Conservation (phyloP, 2,888 invertebrate species). For the Megamerina dolium region DNA sequence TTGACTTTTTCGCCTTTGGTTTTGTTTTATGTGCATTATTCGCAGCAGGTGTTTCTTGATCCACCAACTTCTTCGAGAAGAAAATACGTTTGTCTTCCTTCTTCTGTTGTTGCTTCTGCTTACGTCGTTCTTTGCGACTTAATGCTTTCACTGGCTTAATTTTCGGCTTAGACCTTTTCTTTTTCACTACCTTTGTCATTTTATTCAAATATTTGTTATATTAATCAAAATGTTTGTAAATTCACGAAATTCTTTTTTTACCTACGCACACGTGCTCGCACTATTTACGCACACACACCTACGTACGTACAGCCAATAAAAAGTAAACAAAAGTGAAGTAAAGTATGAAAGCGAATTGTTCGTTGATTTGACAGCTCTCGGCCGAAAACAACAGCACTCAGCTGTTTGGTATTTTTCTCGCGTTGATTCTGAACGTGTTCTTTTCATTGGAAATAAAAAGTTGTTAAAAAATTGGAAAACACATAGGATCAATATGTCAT, state of each 20-base stretch:
- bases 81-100: slow-evolving; percentile 52
- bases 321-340: background rate
- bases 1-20: slow-evolving; percentile 5
- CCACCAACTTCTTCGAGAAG: slow-evolving; percentile 37
- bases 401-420: too few species aligned
- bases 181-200: slow-evolving; percentile 28
- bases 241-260: background rate
- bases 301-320: too few species aligned
- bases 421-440: too few species aligned
- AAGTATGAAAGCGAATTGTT: too few species aligned
- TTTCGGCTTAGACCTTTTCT: slow-evolving; percentile 21
- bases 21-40: slow-evolving; percentile 14
- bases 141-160: slow-evolving; percentile 20
- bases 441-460: background rate
- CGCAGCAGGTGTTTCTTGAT: slow-evolving; percentile 30
- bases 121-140: slow-evolving; percentile 65
- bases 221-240: background rate
- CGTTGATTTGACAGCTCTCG: too few species aligned
- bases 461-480: background rate
- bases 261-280: background rate
- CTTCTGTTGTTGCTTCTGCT: slow-evolving; percentile 64
- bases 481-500: slow-evolving; percentile 37
- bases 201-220: slow-evolving; percentile 5
- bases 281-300: background rate
- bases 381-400: too few species aligned